Evolutionary conservation across 2,888 invertebrate species (phyloP).

Genomic region (Yponomeuta evonymella): DNA sequence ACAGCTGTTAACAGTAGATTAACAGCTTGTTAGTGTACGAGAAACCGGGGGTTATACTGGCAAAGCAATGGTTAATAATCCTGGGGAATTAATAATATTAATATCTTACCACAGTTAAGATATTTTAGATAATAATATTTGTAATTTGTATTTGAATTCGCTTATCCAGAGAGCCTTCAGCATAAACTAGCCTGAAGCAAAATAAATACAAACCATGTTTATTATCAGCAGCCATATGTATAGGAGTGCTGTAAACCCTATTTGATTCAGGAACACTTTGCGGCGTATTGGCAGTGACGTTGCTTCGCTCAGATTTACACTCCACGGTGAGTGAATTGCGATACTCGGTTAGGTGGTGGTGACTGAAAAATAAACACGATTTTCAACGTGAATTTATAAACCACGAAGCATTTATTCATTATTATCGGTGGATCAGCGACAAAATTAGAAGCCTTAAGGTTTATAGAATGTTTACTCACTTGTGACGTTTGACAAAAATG

Average conservation of each 20-base stretch:
- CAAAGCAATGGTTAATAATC: too few species aligned
- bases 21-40: too few species aligned
- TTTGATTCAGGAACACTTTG: slow-evolving; percentile 57
- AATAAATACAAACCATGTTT: slow-evolving; percentile 50
- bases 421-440: too few species aligned
- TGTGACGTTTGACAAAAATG: slow-evolving; percentile 61
- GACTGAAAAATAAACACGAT: slow-evolving; percentile 36
- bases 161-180: too few species aligned
- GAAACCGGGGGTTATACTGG: too few species aligned
- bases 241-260: slow-evolving; percentile 66
- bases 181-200: too few species aligned
- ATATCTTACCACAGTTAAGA: too few species aligned
- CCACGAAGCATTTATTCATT: background rate
- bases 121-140: too few species aligned
- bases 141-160: too few species aligned
- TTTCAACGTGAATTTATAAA: background rate
- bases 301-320: slow-evolving; percentile 63
- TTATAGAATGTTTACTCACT: slow-evolving; percentile 40
- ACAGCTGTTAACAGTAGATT: too few species aligned
- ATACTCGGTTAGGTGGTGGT: slow-evolving; percentile 57
- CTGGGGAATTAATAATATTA: too few species aligned
- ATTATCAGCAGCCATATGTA: slow-evolving; percentile 59
- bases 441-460: too few species aligned
- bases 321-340: slow-evolving; percentile 63
- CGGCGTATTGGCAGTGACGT: slow-evolving; percentile 52